phyloP scores from a whole-genome alignment of 2,888 invertebrate genomes.

The Dione juno region DNA sequence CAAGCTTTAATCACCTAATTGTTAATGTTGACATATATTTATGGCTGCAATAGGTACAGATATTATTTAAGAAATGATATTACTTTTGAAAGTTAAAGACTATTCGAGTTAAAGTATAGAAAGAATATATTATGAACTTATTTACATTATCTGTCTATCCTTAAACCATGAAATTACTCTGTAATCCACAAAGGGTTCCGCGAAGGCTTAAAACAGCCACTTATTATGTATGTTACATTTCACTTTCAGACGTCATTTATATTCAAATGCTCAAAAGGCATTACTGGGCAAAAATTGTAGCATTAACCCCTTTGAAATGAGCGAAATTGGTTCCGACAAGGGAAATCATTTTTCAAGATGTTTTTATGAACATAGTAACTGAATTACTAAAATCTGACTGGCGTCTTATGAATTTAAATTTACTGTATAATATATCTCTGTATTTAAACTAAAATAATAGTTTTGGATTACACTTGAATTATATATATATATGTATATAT shows the following conservation, averaged over 20 bases:
- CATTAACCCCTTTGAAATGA: conserved; percentile 79
- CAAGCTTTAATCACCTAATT: no score
- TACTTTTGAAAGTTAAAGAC: no score
- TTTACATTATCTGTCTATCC: background rate
- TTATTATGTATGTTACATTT: conserved; percentile 84
- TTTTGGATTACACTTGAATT: background rate
- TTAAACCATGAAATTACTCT: conserved; percentile 54
- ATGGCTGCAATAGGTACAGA: no score
- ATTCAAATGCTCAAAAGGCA: conserved; percentile 83
- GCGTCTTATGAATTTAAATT: conserved; percentile 42
- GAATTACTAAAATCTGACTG: conserved; percentile 28
- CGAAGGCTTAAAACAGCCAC: conserved; percentile 83
- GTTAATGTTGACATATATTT: no score
- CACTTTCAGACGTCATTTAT: conserved; percentile 84
- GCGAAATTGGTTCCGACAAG: conserved; percentile 69
- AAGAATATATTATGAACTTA: no score
- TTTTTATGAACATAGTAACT: conserved; percentile 44
- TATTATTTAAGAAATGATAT: no score
- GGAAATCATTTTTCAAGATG: conserved; percentile 63
- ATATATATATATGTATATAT: background rate
- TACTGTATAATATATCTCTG: background rate
- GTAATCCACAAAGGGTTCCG: conserved; percentile 80
- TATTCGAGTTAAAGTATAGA: no score
- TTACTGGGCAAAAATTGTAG: conserved; percentile 82
- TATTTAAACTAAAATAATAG: background rate